Evolutionary conservation across 2,888 invertebrate genomes (phyloP).

Genomic region (Dromius quadrimaculatus): DNA sequence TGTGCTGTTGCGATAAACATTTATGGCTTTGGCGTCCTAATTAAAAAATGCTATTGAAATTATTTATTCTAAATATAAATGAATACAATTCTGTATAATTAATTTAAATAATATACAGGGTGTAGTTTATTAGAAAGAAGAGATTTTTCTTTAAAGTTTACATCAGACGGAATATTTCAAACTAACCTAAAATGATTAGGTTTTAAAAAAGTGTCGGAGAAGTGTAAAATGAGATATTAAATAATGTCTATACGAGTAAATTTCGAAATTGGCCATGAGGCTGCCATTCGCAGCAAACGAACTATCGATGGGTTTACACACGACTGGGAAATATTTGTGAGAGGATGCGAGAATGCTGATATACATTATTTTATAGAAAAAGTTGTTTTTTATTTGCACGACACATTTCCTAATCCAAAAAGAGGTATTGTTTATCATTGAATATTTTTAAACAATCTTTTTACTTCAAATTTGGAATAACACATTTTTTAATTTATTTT

Average conservation of each 20-base stretch:
- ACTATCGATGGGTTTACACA: slow-evolving; percentile 95
- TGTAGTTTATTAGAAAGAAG: slow-evolving; percentile 25
- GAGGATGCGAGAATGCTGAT: slow-evolving; percentile 87
- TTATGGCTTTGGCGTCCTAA: slow-evolving; percentile 52
- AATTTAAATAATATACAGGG: slow-evolving; percentile 25
- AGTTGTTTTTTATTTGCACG: slow-evolving; percentile 90
- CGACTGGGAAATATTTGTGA: slow-evolving; percentile 96
- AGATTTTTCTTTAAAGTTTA: slow-evolving; percentile 1
- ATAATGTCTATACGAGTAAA: slow-evolving; percentile 81
- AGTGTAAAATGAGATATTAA: slow-evolving; percentile 54
- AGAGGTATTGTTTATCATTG: slow-evolving; percentile 74
- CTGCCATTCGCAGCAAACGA: slow-evolving; percentile 82
- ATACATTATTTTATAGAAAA: slow-evolving; percentile 93
- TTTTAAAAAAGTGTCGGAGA: not conserved
- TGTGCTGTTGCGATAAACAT: slow-evolving; percentile 48
- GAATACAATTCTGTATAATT: slow-evolving; percentile 11
- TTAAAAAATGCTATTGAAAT: slow-evolving; percentile 49
- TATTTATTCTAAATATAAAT: slow-evolving; percentile 28
- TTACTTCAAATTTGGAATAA: too few relatives aligned
- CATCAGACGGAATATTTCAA: slow-evolving; percentile 7
- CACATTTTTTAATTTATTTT: too few relatives aligned
- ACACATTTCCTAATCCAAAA: slow-evolving; percentile 92
- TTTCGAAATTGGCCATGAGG: slow-evolving; percentile 94
- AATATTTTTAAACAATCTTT: too few relatives aligned
- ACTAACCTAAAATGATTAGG: slow-evolving; percentile 40